Percentiles rank a stretch among this genome's conserved stretches.
Conservation (phyloP, 2,888 invertebrate genomes). For the Cheilosia scutellata region DNA sequence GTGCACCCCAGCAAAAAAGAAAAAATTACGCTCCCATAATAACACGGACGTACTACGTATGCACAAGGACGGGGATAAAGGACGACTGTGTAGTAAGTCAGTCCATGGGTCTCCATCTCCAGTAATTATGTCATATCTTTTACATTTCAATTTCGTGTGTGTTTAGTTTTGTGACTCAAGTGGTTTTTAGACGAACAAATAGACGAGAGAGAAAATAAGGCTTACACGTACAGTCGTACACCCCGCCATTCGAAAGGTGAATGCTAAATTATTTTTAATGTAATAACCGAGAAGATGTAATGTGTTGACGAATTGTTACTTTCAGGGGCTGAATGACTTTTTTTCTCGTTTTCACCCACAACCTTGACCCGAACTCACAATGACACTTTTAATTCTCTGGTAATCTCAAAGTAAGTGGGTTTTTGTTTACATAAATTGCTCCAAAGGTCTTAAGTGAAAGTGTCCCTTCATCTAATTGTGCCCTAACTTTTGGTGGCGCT, state of each 20-base stretch:
- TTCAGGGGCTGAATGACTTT: not conserved
- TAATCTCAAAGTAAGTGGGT: not conserved
- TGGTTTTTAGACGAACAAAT: constrained; percentile 11
- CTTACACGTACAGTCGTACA: not conserved
- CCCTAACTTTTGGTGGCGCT: not conserved
- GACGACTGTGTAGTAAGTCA: constrained; percentile 43
- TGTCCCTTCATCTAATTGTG: not conserved
- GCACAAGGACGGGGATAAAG: constrained; percentile 59
- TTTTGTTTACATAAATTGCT: not conserved
- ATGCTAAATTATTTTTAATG: constrained; percentile 12
- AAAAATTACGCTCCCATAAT: constrained; percentile 16
- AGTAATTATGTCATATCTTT: constrained; percentile 65
- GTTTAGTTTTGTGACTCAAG: constrained; percentile 40
- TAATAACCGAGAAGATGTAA: constrained; percentile 16
- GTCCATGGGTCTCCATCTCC: constrained; percentile 36
- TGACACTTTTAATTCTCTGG: not conserved
- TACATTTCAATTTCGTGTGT: constrained; percentile 58
- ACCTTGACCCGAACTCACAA: constrained; percentile 13
- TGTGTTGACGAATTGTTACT: not conserved
- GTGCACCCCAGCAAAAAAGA: constrained; percentile 27
- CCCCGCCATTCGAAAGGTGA: not conserved
- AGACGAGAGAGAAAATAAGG: not conserved
- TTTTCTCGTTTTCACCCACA: constrained; percentile 3
- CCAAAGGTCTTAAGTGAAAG: not conserved
- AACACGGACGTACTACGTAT: constrained; percentile 19